A percentile compares a stretch with the other conserved stretches of the same genome.
Conservation (phyloP, 2,113 vertebrate genomes). For the Heliornis fulica region DNA sequence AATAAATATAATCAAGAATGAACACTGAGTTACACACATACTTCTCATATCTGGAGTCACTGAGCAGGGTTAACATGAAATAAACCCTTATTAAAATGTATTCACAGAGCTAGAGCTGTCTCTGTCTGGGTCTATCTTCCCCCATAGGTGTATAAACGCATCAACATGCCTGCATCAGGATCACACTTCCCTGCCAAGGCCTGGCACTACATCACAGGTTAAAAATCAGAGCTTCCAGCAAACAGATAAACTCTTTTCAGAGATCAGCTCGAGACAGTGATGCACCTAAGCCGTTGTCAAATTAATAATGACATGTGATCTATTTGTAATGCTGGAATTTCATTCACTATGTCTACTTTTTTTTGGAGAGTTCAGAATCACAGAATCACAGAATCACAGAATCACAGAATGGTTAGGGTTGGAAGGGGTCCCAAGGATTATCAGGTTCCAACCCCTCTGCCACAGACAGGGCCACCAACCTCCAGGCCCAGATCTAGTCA, state of each 20-base stretch:
- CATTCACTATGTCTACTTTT: not conserved
- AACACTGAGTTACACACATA: not conserved
- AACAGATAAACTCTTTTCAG: not conserved
- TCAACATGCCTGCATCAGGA: not conserved
- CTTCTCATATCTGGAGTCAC: not conserved
- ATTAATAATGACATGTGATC: not conserved
- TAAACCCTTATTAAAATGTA: conserved; percentile 25
- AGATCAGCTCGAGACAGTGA: not conserved
- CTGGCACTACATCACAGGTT: conserved; percentile 32
- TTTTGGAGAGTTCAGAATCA: not conserved
- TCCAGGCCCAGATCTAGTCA: too few species aligned
- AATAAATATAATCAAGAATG: not conserved
- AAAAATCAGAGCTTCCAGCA: conserved; percentile 30
- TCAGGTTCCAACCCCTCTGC: too few species aligned
- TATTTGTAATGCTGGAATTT: not conserved
- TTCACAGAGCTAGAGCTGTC: conserved; percentile 1
- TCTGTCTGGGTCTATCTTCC: conserved; percentile 1
- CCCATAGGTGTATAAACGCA: conserved; percentile 34
- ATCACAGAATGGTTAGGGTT: too few species aligned
- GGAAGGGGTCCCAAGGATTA: too few species aligned
- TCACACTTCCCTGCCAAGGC: not conserved
- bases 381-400: too few species aligned
- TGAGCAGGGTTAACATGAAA: conserved; percentile 12
- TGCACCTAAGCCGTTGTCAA: not conserved
- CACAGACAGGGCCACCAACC: too few species aligned